Conservation (phyloP, 2,113 vertebrate genomes). For the Eulemur macaco region DNA sequence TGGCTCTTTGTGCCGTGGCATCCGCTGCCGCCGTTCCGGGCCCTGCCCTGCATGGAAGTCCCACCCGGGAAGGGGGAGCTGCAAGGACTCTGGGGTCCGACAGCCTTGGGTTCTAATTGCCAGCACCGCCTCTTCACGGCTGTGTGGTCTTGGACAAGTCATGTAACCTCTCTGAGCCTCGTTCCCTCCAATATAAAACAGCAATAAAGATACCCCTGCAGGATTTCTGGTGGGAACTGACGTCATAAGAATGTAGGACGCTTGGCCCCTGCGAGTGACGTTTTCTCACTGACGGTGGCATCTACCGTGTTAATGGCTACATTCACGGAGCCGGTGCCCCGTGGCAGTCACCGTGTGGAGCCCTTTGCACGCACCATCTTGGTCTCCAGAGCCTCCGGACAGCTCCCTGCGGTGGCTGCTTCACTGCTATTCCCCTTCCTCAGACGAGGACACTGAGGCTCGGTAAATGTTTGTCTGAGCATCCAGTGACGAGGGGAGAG, state of each 20-base stretch:
- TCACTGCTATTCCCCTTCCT: neutral
- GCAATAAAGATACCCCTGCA: neutral
- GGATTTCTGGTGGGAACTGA: neutral
- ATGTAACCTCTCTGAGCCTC: neutral
- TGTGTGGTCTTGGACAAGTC: neutral
- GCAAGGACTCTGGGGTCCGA: neutral
- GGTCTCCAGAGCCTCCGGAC: neutral
- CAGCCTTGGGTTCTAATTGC: neutral
- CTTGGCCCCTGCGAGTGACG: neutral
- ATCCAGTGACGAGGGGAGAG: fast-evolving
- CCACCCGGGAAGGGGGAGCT: neutral
- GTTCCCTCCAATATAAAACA: neutral
- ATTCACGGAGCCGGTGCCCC: fast-evolving
- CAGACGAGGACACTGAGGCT: neutral
- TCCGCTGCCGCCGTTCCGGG: neutral
- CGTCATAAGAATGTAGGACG: fast-evolving
- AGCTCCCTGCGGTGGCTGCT: neutral
- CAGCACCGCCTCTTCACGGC: neutral
- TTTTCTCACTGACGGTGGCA: fast-evolving
- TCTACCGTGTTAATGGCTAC: fast-evolving
- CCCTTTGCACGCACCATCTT: fast-evolving
- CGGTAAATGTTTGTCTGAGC: too few relatives aligned
- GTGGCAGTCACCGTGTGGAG: fast-evolving
- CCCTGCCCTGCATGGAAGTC: neutral
- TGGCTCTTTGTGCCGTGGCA: fast-evolving